These are phyloP conservation scores for Paradoxurus hermaphroditus DNA, from an alignment of 2,113 vertebrate genomes.

Conservation along the genomic window DNA sequence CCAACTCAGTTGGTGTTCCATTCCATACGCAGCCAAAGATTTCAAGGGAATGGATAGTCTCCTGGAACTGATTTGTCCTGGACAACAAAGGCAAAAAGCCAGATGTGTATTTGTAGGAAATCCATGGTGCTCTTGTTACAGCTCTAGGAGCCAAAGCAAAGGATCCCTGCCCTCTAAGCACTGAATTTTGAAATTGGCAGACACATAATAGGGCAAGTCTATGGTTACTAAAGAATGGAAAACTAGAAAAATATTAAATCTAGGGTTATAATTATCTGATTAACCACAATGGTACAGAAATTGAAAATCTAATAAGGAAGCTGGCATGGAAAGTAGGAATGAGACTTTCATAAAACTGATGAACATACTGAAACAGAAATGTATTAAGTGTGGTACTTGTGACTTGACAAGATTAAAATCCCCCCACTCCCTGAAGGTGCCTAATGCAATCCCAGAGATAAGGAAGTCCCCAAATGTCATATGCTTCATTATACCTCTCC, in stretches of 20 bases:
- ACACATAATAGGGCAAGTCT: constrained; percentile 38
- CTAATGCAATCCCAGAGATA: background rate
- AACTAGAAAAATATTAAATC: constrained; percentile 59
- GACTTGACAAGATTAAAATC: background rate
- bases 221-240: constrained; percentile 51
- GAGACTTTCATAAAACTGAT: constrained; percentile 51
- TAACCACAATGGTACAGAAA: constrained; percentile 48
- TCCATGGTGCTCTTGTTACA: constrained; percentile 53
- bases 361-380: constrained; percentile 39
- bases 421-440: background rate
- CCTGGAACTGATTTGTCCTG: constrained; percentile 55
- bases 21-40: constrained; percentile 27
- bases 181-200: constrained; percentile 58
- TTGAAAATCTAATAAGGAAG: constrained; percentile 62
- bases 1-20: constrained; percentile 20
- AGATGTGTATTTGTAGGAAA: constrained; percentile 50
- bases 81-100: constrained; percentile 57
- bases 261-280: constrained; percentile 50
- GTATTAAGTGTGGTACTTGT: background rate
- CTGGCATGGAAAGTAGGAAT: background rate
- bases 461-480: background rate
- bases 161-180: constrained; percentile 12
- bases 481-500: background rate
- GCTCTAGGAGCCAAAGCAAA: constrained; percentile 49
- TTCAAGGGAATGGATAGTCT: constrained; percentile 29